Conservation (phyloP, 2,113 vertebrate genomes). For the Alectura lathami region DNA sequence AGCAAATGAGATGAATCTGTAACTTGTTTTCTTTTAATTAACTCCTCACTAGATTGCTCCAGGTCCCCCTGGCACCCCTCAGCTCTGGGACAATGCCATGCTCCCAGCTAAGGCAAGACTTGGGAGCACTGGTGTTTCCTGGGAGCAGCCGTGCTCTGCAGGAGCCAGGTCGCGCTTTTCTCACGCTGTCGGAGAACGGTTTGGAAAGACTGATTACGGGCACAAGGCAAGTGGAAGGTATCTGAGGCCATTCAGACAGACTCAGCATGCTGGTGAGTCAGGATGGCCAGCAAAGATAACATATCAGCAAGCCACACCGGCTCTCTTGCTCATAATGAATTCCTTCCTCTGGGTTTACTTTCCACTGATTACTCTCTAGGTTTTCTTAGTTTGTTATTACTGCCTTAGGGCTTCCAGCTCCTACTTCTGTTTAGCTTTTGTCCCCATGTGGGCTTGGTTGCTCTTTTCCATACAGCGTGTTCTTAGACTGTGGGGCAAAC, state of each 20-base stretch:
- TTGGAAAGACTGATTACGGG: neutral
- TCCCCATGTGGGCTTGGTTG: neutral
- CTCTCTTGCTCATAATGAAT: neutral
- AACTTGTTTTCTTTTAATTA: conserved; percentile 73
- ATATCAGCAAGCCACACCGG: neutral
- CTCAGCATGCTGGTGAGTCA: conserved; percentile 7
- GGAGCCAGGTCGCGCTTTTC: conserved; percentile 53
- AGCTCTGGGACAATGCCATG: conserved; percentile 30
- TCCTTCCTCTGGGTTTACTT: conserved; percentile 34
- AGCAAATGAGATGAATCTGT: conserved; percentile 29
- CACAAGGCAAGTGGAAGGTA: neutral
- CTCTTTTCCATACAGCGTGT: neutral
- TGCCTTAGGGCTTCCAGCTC: neutral
- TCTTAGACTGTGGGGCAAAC: neutral
- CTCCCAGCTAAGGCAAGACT: neutral
- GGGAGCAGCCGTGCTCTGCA: neutral
- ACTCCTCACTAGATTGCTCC: conserved; percentile 38
- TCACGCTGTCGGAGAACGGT: neutral
- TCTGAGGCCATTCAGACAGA: neutral
- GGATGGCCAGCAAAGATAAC: conserved; percentile 26
- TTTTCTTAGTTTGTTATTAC: neutral
- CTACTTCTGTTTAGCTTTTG: neutral
- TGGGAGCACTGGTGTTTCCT: neutral
- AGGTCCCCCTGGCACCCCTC: conserved; percentile 18
- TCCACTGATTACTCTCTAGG: neutral